These are phyloP conservation scores for Petroica traversi DNA, from an alignment of 2,113 vertebrate genomes.

Conservation along the genomic window DNA sequence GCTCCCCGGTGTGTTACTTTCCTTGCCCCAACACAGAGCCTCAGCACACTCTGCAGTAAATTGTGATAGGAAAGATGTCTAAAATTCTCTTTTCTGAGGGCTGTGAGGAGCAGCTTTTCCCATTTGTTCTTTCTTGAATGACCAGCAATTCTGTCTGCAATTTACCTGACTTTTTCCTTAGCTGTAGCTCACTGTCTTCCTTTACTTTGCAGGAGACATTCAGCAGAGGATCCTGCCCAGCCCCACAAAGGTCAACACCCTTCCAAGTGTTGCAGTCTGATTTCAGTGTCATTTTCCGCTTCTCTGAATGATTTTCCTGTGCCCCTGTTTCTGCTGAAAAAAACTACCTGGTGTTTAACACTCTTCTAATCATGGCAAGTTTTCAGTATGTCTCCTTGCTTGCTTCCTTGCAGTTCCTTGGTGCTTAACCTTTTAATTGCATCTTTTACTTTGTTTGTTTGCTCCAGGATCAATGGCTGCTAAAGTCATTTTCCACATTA, in stretches of 20 bases:
- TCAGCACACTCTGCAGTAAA: background rate
- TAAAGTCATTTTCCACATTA: background rate
- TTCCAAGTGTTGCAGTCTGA: background rate
- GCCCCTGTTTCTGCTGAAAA: background rate
- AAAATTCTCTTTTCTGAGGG: background rate
- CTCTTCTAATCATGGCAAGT: background rate
- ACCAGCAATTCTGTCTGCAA: background rate
- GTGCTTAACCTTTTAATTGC: background rate
- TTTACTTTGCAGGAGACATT: background rate
- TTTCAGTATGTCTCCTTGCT: background rate
- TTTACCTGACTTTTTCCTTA: background rate
- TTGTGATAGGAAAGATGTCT: background rate
- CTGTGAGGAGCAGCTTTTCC: background rate
- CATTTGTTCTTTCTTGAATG: background rate
- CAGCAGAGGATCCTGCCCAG: background rate
- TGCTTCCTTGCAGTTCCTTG: background rate
- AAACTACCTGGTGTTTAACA: background rate
- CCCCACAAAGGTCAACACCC: background rate
- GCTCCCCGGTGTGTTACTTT: background rate
- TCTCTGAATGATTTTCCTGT: background rate
- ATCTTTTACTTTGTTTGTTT: background rate
- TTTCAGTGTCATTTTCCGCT: background rate
- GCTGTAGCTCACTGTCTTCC: background rate
- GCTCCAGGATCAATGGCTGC: background rate
- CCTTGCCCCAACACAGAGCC: background rate